These are phyloP conservation scores for Dissostichus mawsoni DNA, from an alignment of 2,113 vertebrate species.

Conservation along the genomic window DNA sequence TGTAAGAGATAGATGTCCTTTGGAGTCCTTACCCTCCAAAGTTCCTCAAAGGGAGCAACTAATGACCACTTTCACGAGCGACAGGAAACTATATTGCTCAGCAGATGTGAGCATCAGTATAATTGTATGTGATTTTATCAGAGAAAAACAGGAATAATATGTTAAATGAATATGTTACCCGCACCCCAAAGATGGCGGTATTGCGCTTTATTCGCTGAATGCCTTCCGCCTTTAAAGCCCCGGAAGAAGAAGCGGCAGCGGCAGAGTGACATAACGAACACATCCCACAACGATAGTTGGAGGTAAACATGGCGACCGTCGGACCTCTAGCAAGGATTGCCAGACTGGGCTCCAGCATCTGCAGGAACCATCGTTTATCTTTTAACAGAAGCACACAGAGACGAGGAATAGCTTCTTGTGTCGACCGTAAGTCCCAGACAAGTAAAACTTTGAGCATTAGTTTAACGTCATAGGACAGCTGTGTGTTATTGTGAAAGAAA, in stretches of 20 bases:
- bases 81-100: background rate
- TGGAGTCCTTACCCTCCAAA: too few relatives aligned
- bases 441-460: background rate
- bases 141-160: too few relatives aligned
- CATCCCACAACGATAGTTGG: background rate
- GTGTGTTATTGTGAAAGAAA: background rate
- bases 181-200: background rate
- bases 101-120: background rate
- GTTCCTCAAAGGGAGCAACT: too few relatives aligned
- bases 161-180: too few relatives aligned
- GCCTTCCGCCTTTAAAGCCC: background rate
- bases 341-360: slow-evolving; percentile 58
- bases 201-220: background rate
- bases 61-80: background rate
- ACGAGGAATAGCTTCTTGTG: slow-evolving; percentile 79
- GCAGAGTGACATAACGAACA: slow-evolving; percentile 12
- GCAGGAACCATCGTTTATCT: slow-evolving; percentile 59
- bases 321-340: slow-evolving; percentile 54
- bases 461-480: background rate
- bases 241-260: background rate
- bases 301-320: slow-evolving; percentile 79
- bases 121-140: background rate
- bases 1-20: too few relatives aligned
- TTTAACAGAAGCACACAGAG: slow-evolving; percentile 49
- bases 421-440: slow-evolving; percentile 82